These are phyloP conservation scores for Tethya wilhelma DNA, from an alignment of 37 sponge, comb jelly and placozoan species.

Conservation along the genomic window DNA sequence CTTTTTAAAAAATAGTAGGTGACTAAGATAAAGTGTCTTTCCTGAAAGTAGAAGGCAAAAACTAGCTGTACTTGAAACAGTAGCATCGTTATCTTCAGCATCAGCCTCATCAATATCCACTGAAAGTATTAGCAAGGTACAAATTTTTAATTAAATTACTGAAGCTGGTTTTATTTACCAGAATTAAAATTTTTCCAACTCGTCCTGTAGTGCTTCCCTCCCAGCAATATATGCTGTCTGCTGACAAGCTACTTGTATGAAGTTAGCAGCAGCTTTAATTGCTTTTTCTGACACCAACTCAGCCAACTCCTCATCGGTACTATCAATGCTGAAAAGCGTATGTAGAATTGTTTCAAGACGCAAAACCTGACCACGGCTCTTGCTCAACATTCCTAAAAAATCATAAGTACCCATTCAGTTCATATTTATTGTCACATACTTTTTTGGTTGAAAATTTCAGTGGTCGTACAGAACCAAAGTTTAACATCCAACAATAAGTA, in stretches of 20 bases:
- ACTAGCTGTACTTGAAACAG: neutral
- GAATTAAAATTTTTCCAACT: constrained; percentile 15
- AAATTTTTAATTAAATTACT: neutral
- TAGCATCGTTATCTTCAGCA: neutral
- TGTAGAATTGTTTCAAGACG: neutral
- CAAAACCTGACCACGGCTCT: neutral
- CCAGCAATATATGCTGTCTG: constrained; percentile 24
- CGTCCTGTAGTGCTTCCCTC: neutral
- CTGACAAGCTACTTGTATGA: neutral
- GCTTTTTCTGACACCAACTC: neutral
- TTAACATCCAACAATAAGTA: no score
- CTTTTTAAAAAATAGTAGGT: neutral
- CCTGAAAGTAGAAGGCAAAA: neutral
- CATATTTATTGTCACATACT: no score
- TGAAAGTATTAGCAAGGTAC: neutral
- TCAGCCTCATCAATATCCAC: neutral
- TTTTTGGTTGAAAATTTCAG: no score
- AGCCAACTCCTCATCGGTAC: neutral
- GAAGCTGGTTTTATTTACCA: no score
- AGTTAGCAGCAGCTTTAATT: neutral
- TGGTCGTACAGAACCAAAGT: no score
- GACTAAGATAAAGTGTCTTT: constrained; percentile 5
- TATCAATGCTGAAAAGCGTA: neutral
- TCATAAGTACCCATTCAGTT: no score
- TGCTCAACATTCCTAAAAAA: constrained; percentile 4